Evolutionary conservation across 1,140 invertebrate genomes (phyloP), one percentile per base, ranked within the genome.

Genomic region (Mya arenaria): DNA sequence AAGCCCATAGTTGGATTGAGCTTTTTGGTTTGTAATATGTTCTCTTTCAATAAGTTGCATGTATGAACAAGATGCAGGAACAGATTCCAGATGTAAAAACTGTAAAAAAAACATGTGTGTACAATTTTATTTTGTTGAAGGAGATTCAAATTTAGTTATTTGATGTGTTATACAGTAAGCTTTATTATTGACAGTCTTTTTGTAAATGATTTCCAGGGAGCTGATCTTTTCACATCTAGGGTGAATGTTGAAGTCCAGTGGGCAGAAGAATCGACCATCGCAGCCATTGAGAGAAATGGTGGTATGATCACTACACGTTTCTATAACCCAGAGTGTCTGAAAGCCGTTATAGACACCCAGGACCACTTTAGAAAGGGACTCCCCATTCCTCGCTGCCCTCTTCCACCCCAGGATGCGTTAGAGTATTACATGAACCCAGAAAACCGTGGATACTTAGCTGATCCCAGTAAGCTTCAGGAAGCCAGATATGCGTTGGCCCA

Each of bases 221-320:
- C 95, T 28, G 96, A 99, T 91, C 91, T 94, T 60, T 99, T 99
- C 90, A 94, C 95, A 86, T 95, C 97, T 28, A 98, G 98, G 94
- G 93, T 99, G 2, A 98, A 99, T 90, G 96, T 99, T 88, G 99
- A 99, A 95, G 98, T 99, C 3, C 99, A 99, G 90, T 98, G 97
- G 96, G 96, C 98, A 0, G 95, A 94, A 87, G 98, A 99, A 92
- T 94, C 95, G 48, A 96, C 97, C 0, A 99, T 99, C 89, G 98
- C 99, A 30, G 98, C 99, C 1, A 95, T 99, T 84, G 99, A 99
- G 92, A 95, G 94, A 89, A 96, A 96, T 93, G 99, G 99, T 36
- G 99, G 99, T 58, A 95, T 96, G 25, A 99, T 99, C 80, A 98
- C 96, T 15, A 98, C 97, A 32, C 96, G 98, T 10, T 99, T 97